phyloP scores from a whole-genome alignment of 2,797 vertebrate genomes.

The Buphagus erythrorhynchus region DNA sequence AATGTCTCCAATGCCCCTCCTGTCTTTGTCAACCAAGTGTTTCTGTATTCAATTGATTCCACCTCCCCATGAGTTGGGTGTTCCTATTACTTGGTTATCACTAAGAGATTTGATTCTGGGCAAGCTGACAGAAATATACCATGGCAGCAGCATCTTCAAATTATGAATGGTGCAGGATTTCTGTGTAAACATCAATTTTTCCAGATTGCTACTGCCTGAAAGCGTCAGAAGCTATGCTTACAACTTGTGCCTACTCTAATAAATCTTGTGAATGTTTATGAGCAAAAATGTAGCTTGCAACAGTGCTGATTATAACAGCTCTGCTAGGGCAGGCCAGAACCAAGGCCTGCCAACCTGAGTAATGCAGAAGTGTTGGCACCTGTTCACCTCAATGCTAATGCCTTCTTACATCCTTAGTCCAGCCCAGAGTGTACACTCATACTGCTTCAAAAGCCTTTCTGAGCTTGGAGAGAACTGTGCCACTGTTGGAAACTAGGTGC shows the following conservation, averaged over 20 bases:
- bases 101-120: constrained; percentile 65
- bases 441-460: neutral
- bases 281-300: neutral
- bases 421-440: neutral
- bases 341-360: neutral
- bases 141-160: constrained; percentile 65
- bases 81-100: constrained; percentile 51
- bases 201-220: constrained; percentile 67
- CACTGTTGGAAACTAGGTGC: constrained; percentile 26
- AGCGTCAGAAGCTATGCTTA: constrained; percentile 47
- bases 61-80: constrained; percentile 15
- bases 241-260: neutral
- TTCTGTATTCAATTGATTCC: constrained; percentile 58
- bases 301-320: neutral
- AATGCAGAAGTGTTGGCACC: neutral
- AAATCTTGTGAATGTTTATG: constrained; percentile 47
- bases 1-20: neutral
- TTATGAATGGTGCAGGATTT: constrained; percentile 29
- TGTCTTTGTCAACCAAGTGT: constrained; percentile 4
- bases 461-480: neutral
- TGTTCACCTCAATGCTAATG: neutral
- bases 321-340: neutral
- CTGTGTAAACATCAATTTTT: constrained; percentile 73
- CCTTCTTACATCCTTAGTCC: neutral
- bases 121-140: constrained; percentile 57